Evolutionary conservation across 2,113 vertebrate genomes (phyloP), one percentile per base, ranked within the genome.

Genomic region (Limanda limanda): DNA sequence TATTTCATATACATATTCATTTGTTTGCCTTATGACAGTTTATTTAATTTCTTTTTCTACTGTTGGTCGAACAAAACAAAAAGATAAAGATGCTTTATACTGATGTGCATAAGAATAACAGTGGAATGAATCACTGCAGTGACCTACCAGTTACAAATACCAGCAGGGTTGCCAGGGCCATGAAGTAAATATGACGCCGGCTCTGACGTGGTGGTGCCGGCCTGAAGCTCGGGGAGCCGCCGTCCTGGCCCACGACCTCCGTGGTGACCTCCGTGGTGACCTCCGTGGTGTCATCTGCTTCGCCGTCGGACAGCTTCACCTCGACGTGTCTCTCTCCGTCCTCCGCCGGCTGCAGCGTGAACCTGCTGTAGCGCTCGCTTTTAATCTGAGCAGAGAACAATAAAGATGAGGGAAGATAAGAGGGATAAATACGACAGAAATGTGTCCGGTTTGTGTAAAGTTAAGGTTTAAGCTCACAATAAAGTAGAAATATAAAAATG

Each of bases 311-410:
- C 25, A 97, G 88, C 21, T 97, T 97, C 93, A 98, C 95, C 87
- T 98, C 97, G 7, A 96, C 94, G 0, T 95, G 95, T 61, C 92
- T 94, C 61, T 89, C 94, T 51, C 96, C 94, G 1, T 95, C 95
- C 17, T 96, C 96, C 0, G 72, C 91, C 13, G 96, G 95, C 47
- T 95, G 96, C 68, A 96, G 87, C 54, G 95, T 96, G 87, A 99
- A 98, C 63, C 96, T 94, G 0, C 96, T 97, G 69, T 98, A 98
- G 0, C 94, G 95, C 59, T 96, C 94, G 0, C 94, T 93, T 35
- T 94, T 91, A 10, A 96, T 93, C 97, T 98, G 83, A 6, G 71
- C 47, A 23, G 5, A n/a, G 21, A 68, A 31, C 4, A 10, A 0
- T 2, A 31, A 18, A 51, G 40, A 42, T 3, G 40, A 42, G 40